Evolutionary conservation across 2,797 vertebrate species (phyloP).

Genomic region (Pseudomugil gertrudae): DNA sequence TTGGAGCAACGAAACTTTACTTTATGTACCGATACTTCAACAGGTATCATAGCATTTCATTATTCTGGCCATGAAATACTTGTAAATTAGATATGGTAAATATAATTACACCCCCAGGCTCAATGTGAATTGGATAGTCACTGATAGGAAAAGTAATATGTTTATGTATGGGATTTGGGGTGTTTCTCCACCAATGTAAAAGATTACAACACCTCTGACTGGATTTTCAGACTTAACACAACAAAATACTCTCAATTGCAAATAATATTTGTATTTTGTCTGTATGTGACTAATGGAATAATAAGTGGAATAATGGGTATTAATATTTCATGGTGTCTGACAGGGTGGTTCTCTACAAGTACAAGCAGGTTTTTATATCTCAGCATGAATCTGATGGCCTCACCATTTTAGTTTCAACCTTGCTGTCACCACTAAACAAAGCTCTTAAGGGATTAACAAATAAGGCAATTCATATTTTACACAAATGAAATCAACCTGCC

Average conservation of each 20-base stretch:
- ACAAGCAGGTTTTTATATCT: constrained; percentile 15
- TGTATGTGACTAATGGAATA: constrained; percentile 44
- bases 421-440: constrained; percentile 48
- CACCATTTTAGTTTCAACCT: constrained; percentile 52
- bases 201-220: constrained; percentile 29
- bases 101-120: constrained; percentile 49
- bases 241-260: constrained; percentile 28
- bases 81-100: constrained; percentile 52
- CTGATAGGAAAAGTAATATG: constrained; percentile 51
- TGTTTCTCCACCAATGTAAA: background rate
- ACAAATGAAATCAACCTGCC: constrained; percentile 51
- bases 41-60: constrained; percentile 11
- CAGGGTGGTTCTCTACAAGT: constrained; percentile 35
- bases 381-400: constrained; percentile 36
- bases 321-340: constrained; percentile 64
- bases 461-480: constrained; percentile 34
- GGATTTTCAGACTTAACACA: constrained; percentile 22
- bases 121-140: constrained; percentile 45
- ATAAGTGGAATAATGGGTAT: constrained; percentile 50
- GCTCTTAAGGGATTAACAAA: constrained; percentile 59
- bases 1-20: background rate
- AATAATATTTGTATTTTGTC: constrained; percentile 44
- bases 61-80: constrained; percentile 34
- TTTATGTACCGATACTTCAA: background rate
- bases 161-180: constrained; percentile 33